Evolutionary conservation across 2,113 vertebrate genomes (phyloP).

Genomic region (Chloropsis hardwickii): DNA sequence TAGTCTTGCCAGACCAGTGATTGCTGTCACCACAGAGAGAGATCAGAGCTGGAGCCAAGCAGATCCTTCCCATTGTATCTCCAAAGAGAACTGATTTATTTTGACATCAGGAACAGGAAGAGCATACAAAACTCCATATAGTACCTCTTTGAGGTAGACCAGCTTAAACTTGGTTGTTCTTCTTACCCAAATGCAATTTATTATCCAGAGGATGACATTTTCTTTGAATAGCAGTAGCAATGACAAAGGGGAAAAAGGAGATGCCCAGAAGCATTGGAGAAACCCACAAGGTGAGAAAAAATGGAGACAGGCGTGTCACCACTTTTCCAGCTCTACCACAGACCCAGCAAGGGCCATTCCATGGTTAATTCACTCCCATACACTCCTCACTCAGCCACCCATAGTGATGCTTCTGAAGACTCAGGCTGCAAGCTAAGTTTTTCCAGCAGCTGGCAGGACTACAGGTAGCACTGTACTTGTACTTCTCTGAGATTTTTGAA

Average conservation of each 20-base stretch:
- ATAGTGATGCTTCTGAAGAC: not conserved
- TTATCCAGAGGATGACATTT: not conserved
- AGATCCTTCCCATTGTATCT: not conserved
- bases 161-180: not conserved
- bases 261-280: not conserved
- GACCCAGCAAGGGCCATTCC: not conserved
- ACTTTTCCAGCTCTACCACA: not conserved
- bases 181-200: not conserved
- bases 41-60: not conserved
- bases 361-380: not conserved
- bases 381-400: not conserved
- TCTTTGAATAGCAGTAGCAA: not conserved
- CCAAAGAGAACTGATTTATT: not conserved
- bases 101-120: not conserved
- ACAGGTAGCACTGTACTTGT: accelerated
- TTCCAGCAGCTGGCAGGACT: not conserved
- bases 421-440: not conserved
- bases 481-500: not conserved
- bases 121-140: not conserved
- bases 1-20: not conserved
- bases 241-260: accelerated
- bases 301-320: accelerated
- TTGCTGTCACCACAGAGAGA: not conserved
- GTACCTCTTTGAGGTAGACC: not conserved
- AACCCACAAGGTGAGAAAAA: not conserved